These are phyloP conservation scores for Leucosticte australis DNA, from an alignment of 2,113 vertebrate species.

Conservation along the genomic window DNA sequence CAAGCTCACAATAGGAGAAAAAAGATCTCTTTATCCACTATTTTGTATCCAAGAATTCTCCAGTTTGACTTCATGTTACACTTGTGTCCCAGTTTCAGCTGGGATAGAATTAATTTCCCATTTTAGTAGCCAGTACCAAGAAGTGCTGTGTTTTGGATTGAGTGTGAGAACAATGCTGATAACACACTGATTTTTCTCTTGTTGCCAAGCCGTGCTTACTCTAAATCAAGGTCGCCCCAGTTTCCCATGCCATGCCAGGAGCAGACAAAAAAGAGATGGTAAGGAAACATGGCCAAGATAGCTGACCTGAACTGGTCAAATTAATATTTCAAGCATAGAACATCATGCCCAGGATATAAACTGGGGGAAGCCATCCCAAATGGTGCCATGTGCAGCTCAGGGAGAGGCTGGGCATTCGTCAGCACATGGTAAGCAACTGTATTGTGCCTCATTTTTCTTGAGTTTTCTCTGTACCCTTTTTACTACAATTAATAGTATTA, in stretches of 20 bases:
- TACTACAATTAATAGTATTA: neutral
- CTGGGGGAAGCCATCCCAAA: neutral
- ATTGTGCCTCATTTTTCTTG: neutral
- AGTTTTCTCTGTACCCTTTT: neutral
- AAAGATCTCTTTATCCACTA: neutral
- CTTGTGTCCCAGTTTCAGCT: neutral
- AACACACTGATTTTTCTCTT: neutral
- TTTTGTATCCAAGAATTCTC: neutral
- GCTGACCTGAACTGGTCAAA: neutral
- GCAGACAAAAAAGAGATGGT: neutral
- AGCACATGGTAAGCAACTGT: neutral
- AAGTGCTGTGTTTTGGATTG: neutral
- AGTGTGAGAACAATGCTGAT: neutral
- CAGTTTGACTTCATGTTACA: neutral
- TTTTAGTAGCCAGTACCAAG: neutral
- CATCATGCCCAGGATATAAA: neutral
- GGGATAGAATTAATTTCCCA: neutral
- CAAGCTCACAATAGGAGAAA: neutral
- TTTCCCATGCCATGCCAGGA: neutral
- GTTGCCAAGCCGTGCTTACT: neutral
- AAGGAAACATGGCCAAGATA: neutral
- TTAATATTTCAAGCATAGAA: neutral
- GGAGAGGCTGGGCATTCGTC: accelerated
- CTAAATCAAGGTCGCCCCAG: neutral
- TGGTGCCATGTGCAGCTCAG: neutral